Conservation (phyloP, 1,140 invertebrate species). For the Teleogryllus occipitalis region DNA sequence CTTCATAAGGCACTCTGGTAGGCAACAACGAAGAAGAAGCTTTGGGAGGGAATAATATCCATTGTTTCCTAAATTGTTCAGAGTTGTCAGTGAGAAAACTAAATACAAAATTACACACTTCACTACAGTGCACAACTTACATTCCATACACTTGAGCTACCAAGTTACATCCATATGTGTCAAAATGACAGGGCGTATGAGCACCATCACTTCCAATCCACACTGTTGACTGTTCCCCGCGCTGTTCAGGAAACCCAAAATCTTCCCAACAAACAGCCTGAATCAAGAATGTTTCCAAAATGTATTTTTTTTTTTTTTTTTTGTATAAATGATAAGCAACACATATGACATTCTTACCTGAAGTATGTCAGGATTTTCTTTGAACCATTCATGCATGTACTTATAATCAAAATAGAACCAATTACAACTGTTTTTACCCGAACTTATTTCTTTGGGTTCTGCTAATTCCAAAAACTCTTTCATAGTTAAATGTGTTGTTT, state of each 20-base stretch:
- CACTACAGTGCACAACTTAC: slow-evolving; percentile 38
- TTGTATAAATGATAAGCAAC: neutral
- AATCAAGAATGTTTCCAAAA: neutral
- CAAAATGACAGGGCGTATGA: slow-evolving; percentile 88
- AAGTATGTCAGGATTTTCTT: slow-evolving; percentile 47
- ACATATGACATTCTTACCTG: slow-evolving; percentile 36
- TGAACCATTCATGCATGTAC: slow-evolving; percentile 62
- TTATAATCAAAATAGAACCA: slow-evolving; percentile 85
- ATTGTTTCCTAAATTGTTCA: slow-evolving; percentile 63
- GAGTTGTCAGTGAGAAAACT: neutral
- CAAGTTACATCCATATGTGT: slow-evolving; percentile 91
- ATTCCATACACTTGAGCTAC: slow-evolving; percentile 80
- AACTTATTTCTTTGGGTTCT: slow-evolving; percentile 26
- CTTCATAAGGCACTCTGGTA: slow-evolving; percentile 89
- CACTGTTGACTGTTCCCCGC: slow-evolving; percentile 64
- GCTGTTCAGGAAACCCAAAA: slow-evolving; percentile 64
- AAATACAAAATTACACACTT: neutral
- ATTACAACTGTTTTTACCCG: slow-evolving; percentile 32
- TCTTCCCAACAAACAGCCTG: slow-evolving; percentile 61
- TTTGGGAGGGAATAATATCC: slow-evolving; percentile 84
- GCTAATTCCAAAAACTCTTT: slow-evolving; percentile 49
- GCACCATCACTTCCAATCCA: slow-evolving; percentile 85
- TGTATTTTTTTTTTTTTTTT: neutral
- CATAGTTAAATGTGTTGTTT: slow-evolving; percentile 45
- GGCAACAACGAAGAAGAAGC: slow-evolving; percentile 57